Conservation (phyloP, 2,888 invertebrate genomes). For the Metopia argyrocephala region DNA sequence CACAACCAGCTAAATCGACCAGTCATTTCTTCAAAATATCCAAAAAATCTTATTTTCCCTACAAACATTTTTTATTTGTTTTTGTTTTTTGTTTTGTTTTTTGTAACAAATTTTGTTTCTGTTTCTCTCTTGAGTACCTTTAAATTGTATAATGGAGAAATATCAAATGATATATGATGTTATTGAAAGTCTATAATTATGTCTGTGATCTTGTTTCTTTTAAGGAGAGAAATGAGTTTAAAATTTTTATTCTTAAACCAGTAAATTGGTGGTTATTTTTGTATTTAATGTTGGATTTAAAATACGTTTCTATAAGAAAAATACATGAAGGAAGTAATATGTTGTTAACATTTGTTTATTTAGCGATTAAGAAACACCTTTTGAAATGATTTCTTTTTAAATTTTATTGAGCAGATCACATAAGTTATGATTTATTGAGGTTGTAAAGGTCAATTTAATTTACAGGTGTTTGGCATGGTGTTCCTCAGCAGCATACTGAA, state of each 20-base stretch:
- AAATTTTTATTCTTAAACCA: slow-evolving; percentile 8
- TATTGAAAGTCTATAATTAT: slow-evolving; percentile 62
- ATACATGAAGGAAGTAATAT: slow-evolving; percentile 20
- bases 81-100: slow-evolving; percentile 12
- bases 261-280: slow-evolving; percentile 58
- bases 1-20: neutral
- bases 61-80: neutral
- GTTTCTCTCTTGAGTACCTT: slow-evolving; percentile 6
- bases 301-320: neutral
- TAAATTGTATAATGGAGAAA: slow-evolving; percentile 22
- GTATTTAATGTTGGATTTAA: slow-evolving; percentile 38
- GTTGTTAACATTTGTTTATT: slow-evolving; percentile 55
- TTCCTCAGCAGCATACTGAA: neutral
- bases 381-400: slow-evolving; percentile 3
- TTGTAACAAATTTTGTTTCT: slow-evolving; percentile 18
- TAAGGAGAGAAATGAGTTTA: slow-evolving; percentile 5
- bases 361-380: slow-evolving; percentile 60
- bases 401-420: too few species aligned
- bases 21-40: neutral
- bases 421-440: slow-evolving; percentile 56
- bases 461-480: slow-evolving; percentile 23
- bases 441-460: slow-evolving; percentile 50
- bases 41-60: slow-evolving; percentile 20
- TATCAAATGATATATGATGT: slow-evolving; percentile 62
- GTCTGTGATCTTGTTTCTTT: slow-evolving; percentile 24